Evolutionary conservation across 2,797 vertebrate genomes (phyloP).

Genomic region (Acestrorhynchus altus): DNA sequence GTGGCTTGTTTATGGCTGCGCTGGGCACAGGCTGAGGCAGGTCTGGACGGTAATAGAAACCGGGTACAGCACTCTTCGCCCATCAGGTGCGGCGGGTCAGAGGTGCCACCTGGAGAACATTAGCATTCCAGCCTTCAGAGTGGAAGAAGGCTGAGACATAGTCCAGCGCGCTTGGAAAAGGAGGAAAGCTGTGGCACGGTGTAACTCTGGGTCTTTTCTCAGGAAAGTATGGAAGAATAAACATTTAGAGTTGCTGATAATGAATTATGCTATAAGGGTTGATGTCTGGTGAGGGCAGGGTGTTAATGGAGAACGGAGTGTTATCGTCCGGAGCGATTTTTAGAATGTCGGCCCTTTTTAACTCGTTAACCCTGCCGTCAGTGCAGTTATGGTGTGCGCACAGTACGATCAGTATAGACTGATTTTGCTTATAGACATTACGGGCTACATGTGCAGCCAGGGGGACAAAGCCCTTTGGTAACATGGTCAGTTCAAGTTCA

Average conservation of each 20-base stretch:
- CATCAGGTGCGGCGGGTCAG: slow-evolving; percentile 77
- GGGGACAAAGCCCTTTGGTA: too few relatives aligned
- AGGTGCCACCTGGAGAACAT: slow-evolving; percentile 76
- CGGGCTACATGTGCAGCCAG: too few relatives aligned
- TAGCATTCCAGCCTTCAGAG: slow-evolving; percentile 71
- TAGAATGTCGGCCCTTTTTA: too few relatives aligned
- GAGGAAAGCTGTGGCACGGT: neutral
- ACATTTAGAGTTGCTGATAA: neutral
- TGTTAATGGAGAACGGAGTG: neutral
- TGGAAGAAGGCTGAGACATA: slow-evolving; percentile 57
- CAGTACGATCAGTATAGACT: too few relatives aligned
- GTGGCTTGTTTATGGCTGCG: slow-evolving; percentile 30
- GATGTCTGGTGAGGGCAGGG: neutral
- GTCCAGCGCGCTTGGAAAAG: slow-evolving; percentile 28
- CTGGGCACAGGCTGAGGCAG: slow-evolving; percentile 17
- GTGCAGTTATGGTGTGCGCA: too few relatives aligned
- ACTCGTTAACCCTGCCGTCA: too few relatives aligned
- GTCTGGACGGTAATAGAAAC: slow-evolving; percentile 52
- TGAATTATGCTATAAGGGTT: neutral
- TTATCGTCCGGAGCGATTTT: too few relatives aligned
- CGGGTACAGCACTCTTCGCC: slow-evolving; percentile 71
- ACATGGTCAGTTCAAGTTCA: too few relatives aligned
- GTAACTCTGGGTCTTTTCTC: neutral
- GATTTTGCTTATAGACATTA: too few relatives aligned
- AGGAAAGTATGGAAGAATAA: slow-evolving; percentile 16